Percentiles rank a stretch among this genome's conserved stretches.
phyloP scores from a whole-genome alignment of 2,113 vertebrate genomes.

The Zosterops pallidus region DNA sequence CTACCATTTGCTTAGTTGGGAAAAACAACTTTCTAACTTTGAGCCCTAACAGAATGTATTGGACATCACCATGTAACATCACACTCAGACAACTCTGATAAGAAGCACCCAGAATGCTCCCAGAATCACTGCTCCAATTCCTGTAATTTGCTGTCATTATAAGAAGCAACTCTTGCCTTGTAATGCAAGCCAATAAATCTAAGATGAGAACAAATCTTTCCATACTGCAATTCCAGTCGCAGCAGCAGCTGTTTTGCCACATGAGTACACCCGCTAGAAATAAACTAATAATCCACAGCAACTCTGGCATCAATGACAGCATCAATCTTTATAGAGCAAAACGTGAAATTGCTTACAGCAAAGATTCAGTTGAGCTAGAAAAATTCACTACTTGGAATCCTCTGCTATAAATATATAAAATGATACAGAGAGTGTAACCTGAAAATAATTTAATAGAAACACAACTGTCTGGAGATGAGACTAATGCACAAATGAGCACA shows the following conservation, averaged over 20 bases:
- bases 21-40: neutral
- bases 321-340: neutral
- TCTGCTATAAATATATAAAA: neutral
- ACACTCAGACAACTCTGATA: neutral
- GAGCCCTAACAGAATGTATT: neutral
- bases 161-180: neutral
- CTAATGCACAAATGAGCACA: neutral
- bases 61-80: neutral
- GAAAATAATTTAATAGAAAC: neutral
- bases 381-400: neutral
- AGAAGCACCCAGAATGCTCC: neutral
- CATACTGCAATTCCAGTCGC: neutral
- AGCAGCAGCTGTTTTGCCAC: constrained; percentile 8
- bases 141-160: neutral
- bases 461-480: neutral
- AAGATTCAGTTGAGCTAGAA: neutral
- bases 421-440: neutral
- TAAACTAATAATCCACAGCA: constrained; percentile 11
- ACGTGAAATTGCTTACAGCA: neutral
- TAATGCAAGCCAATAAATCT: neutral
- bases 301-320: neutral
- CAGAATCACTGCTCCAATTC: neutral
- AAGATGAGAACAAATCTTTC: neutral
- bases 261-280: neutral
- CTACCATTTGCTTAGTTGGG: neutral